phyloP scores from a whole-genome alignment of 2,888 invertebrate genomes.

The Timema cristinae region DNA sequence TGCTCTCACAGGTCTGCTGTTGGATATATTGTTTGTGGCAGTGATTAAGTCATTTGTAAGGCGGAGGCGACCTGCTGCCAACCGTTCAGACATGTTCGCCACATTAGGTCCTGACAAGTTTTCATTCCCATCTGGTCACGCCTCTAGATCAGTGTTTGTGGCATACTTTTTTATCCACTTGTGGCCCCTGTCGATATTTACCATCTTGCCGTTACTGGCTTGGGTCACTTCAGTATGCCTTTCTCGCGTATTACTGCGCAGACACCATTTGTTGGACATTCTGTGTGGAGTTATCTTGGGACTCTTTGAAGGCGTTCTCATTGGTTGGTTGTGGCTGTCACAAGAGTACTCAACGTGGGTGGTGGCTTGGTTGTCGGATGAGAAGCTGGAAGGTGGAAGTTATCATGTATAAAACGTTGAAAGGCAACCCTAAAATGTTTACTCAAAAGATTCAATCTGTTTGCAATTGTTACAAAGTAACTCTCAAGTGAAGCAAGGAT shows the following conservation, averaged over 20 bases:
- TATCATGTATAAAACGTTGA: constrained; percentile 55
- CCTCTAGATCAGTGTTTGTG: constrained; percentile 76
- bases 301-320: constrained; percentile 57
- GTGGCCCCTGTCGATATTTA: constrained; percentile 58
- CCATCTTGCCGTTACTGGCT: constrained; percentile 59
- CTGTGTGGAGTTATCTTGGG: constrained; percentile 71
- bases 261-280: constrained; percentile 87
- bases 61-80: constrained; percentile 68
- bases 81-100: constrained; percentile 62
- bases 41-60: constrained; percentile 72
- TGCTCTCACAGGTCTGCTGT: constrained; percentile 61
- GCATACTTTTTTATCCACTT: constrained; percentile 66
- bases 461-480: no score
- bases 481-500: no score
- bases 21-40: constrained; percentile 76
- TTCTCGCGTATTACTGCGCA: constrained; percentile 75
- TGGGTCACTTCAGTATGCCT: constrained; percentile 73
- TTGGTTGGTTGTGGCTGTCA: constrained; percentile 67
- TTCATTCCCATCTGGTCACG: constrained; percentile 93
- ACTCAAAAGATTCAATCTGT: no score
- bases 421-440: no score
- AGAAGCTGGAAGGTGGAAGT: constrained; percentile 64
- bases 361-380: constrained; percentile 60
- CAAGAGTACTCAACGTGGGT: constrained; percentile 57
- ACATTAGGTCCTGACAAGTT: constrained; percentile 80